Percentiles rank a stretch among this genome's conserved stretches.
Evolutionary conservation across 2,113 vertebrate genomes (phyloP).

Genomic region (Cinclus mexicanus): DNA sequence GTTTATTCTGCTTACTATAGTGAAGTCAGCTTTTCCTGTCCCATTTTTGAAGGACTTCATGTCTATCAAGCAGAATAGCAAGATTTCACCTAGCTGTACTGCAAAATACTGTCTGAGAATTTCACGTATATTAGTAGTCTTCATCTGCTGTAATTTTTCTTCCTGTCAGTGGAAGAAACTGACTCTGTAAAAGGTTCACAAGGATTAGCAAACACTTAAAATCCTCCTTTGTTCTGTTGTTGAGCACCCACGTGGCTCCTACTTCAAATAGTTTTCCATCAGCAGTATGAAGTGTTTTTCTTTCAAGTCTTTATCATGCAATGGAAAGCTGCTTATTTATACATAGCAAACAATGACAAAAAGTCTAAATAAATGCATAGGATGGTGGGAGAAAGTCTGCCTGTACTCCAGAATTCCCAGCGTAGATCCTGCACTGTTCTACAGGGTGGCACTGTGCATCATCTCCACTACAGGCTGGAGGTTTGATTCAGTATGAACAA

Average conservation of each 20-base stretch:
- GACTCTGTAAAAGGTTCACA: not conserved
- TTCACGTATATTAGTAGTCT: not conserved
- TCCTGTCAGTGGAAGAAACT: not conserved
- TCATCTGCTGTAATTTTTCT: not conserved
- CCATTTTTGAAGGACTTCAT: not conserved
- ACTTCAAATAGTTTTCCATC: not conserved
- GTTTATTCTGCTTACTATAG: conserved; percentile 54
- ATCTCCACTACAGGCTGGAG: not conserved
- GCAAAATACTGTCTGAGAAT: not conserved
- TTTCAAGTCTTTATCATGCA: not conserved
- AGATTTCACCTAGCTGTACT: not conserved
- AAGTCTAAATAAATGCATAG: not conserved
- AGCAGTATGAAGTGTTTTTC: not conserved
- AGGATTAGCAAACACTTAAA: not conserved
- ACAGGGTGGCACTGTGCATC: not conserved
- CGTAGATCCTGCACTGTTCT: not conserved
- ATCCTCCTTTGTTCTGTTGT: not conserved
- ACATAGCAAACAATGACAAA: not conserved
- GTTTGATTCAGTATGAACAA: not conserved
- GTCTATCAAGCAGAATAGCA: not conserved
- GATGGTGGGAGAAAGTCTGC: not conserved
- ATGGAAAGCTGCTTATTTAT: not conserved
- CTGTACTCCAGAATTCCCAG: not conserved
- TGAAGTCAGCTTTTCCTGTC: conserved; percentile 49
- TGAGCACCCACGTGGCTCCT: not conserved